Evolutionary conservation across 2,888 invertebrate genomes (phyloP).

Genomic region (Ephialtes manifestator): DNA sequence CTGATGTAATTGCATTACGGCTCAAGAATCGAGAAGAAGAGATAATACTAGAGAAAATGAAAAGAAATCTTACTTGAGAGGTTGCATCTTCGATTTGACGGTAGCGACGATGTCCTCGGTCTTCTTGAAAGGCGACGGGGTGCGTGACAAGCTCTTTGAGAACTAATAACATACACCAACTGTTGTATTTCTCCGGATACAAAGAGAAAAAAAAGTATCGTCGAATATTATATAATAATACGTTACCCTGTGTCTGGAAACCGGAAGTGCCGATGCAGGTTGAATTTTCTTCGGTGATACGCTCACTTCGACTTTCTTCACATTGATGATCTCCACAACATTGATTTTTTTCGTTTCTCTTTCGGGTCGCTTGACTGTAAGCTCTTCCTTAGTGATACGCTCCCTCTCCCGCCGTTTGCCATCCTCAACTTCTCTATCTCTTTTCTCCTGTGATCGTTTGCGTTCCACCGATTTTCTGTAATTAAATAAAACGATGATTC

Average conservation of each 20-base stretch:
- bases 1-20: no score
- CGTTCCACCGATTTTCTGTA: constrained; percentile 80
- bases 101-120: constrained; percentile 85
- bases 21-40: no score
- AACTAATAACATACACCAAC: constrained; percentile 85
- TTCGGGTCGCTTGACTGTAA: constrained; percentile 77
- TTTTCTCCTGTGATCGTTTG: constrained; percentile 78
- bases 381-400: constrained; percentile 80
- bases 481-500: constrained; percentile 63
- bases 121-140: constrained; percentile 94
- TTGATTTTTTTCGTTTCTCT: constrained; percentile 78
- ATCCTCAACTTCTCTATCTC: constrained; percentile 77
- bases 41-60: not conserved
- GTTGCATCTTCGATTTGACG: constrained; percentile 66
- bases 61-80: constrained; percentile 61
- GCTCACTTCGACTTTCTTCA: constrained; percentile 79
- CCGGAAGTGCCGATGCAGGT: constrained; percentile 75
- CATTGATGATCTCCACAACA: constrained; percentile 69
- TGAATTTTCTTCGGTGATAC: constrained; percentile 84
- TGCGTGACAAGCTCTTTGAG: constrained; percentile 93
- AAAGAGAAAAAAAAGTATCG: no score
- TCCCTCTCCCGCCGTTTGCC: constrained; percentile 76
- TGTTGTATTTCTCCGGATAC: not conserved
- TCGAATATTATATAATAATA: constrained; percentile 37
- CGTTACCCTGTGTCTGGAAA: constrained; percentile 82